Evolutionary conservation across 1,140 invertebrate genomes (phyloP).

Genomic region (Trinorchestia longiramus): DNA sequence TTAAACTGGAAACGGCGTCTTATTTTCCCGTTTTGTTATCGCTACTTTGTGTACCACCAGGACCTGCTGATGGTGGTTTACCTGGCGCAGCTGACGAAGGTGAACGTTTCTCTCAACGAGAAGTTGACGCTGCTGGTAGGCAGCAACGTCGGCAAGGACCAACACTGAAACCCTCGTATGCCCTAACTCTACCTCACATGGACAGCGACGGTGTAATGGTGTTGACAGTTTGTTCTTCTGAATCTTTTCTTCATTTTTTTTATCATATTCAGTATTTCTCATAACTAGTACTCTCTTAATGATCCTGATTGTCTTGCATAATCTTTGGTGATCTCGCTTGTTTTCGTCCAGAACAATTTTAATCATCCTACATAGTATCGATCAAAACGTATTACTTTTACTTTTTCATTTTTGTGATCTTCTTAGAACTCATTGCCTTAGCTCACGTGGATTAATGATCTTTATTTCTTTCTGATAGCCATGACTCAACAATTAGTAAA

Average conservation of each 20-base stretch:
- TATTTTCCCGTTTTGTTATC: neutral
- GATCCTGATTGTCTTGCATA: neutral
- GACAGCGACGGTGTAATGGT: neutral
- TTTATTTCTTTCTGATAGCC: too few relatives aligned
- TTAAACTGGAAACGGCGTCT: too few relatives aligned
- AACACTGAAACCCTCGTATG: neutral
- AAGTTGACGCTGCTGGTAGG: slow-evolving; percentile 76
- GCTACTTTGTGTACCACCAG: slow-evolving; percentile 69
- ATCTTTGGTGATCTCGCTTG: neutral
- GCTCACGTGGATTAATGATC: too few relatives aligned
- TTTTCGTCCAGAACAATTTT: neutral
- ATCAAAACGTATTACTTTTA: too few relatives aligned
- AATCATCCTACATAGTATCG: too few relatives aligned
- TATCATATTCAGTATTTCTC: neutral
- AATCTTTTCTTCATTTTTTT: too few relatives aligned
- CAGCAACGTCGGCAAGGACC: slow-evolving; percentile 30
- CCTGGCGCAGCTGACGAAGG: slow-evolving; percentile 94
- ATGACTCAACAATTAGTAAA: too few relatives aligned
- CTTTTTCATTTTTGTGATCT: too few relatives aligned
- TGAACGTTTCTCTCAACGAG: slow-evolving; percentile 94
- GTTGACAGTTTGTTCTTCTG: neutral
- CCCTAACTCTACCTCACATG: neutral
- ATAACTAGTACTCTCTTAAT: neutral
- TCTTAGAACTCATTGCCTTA: too few relatives aligned
- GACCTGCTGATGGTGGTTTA: slow-evolving; percentile 97